phyloP scores from a whole-genome alignment of 2,797 vertebrate species.

The Erpetoichthys calabaricus region DNA sequence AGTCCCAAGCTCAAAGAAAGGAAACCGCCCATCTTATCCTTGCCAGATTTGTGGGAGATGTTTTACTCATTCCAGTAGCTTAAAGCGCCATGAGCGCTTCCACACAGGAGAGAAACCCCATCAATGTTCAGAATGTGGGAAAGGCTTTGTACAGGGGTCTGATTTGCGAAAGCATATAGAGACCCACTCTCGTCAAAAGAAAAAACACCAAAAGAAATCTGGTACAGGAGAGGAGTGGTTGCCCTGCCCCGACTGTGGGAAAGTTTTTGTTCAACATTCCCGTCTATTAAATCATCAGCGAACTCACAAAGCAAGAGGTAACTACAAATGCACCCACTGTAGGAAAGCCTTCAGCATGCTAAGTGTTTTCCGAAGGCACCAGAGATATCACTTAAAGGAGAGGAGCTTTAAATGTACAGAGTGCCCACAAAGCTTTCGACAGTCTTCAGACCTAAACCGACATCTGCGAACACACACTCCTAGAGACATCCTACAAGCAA shows the following conservation, averaged over 20 bases:
- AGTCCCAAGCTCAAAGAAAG: slow-evolving; percentile 19
- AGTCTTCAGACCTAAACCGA: slow-evolving; percentile 35
- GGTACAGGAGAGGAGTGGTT: slow-evolving; percentile 10
- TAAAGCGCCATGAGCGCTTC: slow-evolving; percentile 60
- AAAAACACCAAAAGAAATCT: neutral
- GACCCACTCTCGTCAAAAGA: neutral
- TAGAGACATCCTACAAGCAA: too few relatives aligned
- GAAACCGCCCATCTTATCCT: slow-evolving; percentile 42
- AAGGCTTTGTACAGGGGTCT: slow-evolving; percentile 54
- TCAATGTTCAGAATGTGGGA: slow-evolving; percentile 56
- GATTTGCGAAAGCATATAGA: slow-evolving; percentile 39
- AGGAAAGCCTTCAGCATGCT: slow-evolving; percentile 52
- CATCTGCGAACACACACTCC: slow-evolving; percentile 39
- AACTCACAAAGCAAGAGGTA: slow-evolving; percentile 27
- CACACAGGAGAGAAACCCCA: slow-evolving; percentile 58
- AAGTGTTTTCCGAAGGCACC: slow-evolving; percentile 54
- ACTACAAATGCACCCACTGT: slow-evolving; percentile 57
- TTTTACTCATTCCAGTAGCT: slow-evolving; percentile 62
- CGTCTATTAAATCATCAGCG: slow-evolving; percentile 29
- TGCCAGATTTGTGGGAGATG: slow-evolving; percentile 57
- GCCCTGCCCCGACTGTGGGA: slow-evolving; percentile 33
- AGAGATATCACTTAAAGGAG: slow-evolving; percentile 52
- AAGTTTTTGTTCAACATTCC: slow-evolving; percentile 20
- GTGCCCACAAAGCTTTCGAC: slow-evolving; percentile 43
- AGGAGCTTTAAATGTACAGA: slow-evolving; percentile 30